Evolutionary conservation across 2,888 invertebrate genomes (phyloP).

Genomic region (Chrysomela aeneicollis): DNA sequence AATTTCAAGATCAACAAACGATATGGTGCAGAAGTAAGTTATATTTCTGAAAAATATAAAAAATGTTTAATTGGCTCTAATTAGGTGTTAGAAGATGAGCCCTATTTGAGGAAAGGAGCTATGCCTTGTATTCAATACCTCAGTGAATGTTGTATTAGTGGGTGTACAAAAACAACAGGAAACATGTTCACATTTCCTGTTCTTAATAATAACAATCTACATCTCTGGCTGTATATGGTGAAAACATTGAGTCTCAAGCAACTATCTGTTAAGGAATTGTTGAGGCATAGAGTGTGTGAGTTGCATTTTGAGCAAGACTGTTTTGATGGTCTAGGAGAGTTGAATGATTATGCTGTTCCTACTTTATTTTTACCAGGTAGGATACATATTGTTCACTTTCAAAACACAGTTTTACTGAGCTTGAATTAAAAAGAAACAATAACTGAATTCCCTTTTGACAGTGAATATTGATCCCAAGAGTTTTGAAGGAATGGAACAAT

Average conservation of each 20-base stretch:
- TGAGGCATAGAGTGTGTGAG: conserved; percentile 26
- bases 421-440: too few relatives aligned
- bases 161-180: conserved; percentile 6
- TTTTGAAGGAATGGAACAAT: neutral
- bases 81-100: conserved; percentile 1
- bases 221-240: conserved; percentile 28
- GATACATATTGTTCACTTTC: neutral
- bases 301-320: conserved; percentile 24
- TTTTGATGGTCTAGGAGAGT: conserved; percentile 10
- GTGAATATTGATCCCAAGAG: neutral
- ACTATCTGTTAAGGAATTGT: conserved; percentile 16
- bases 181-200: conserved; percentile 24
- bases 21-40: conserved; percentile 7
- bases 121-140: conserved; percentile 25
- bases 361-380: conserved; percentile 26
- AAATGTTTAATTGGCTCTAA: neutral
- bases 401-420: too few relatives aligned
- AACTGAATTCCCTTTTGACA: neutral
- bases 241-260: conserved; percentile 20
- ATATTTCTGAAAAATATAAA: neutral
- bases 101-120: conserved; percentile 18
- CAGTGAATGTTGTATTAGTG: conserved; percentile 20
- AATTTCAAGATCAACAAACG: conserved; percentile 10
- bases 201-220: conserved; percentile 5
- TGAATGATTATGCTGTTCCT: conserved; percentile 23